A percentile compares a stretch with the other conserved stretches of the same genome.
Conservation (phyloP, 2,888 invertebrate genomes). For the Holacanthella duospinosa region DNA sequence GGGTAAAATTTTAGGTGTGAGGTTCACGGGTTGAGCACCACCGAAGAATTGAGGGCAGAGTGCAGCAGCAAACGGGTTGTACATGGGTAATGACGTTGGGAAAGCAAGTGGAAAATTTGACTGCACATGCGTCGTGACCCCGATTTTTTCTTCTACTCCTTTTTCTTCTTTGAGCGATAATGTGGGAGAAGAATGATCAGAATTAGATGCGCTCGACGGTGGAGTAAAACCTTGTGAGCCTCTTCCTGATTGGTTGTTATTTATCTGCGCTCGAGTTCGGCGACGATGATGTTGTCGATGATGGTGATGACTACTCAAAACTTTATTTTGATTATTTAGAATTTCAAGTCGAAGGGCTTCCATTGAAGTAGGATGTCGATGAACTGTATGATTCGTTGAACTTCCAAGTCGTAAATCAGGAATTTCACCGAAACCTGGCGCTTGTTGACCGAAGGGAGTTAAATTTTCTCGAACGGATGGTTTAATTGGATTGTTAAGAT, state of each 20-base stretch:
- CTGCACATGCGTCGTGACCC: no score
- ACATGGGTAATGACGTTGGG: conserved; percentile 32
- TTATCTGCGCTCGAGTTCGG: not conserved
- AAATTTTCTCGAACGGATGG: not conserved
- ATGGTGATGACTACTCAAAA: conserved; percentile 10
- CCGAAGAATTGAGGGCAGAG: conserved; percentile 34
- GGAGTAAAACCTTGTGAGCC: conserved; percentile 8
- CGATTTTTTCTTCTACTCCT: conserved; percentile 9
- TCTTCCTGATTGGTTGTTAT: not conserved
- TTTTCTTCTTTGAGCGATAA: not conserved
- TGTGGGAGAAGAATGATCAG: conserved; percentile 29
- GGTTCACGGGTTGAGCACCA: conserved; percentile 9
- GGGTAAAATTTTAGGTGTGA: conserved; percentile 40
- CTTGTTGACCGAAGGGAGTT: conserved; percentile 1
- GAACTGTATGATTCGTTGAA: no score
- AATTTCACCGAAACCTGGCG: not conserved
- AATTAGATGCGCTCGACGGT: conserved; percentile 23
- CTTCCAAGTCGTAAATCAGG: conserved; percentile 10
- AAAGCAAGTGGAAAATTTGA: conserved; percentile 32
- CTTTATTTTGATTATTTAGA: not conserved
- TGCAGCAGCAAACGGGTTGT: conserved; percentile 35
- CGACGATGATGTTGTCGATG: not conserved
- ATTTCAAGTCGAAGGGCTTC: conserved; percentile 26
- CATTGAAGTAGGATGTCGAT: conserved; percentile 12
- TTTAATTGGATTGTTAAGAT: conserved; percentile 23